Percentiles rank a stretch among this genome's conserved stretches.
Evolutionary conservation across 2,797 vertebrate species (phyloP).

Genomic region (Pseudochromis fuscus): DNA sequence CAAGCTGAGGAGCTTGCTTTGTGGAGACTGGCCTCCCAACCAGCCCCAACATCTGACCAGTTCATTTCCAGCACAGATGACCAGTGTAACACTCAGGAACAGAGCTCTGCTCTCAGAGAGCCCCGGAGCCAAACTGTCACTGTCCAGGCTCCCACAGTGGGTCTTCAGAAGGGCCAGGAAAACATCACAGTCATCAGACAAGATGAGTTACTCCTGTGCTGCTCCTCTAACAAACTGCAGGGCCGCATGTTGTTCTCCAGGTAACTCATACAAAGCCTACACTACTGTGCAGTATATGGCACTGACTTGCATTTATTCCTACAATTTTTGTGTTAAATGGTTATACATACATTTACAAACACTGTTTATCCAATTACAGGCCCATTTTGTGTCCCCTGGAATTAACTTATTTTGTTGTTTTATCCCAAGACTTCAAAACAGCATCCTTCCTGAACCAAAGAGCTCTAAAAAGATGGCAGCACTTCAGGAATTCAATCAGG

Average conservation of each 20-base stretch:
- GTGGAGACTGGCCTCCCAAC: conserved; percentile 78
- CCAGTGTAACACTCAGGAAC: conserved; percentile 19
- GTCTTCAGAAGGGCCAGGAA: conserved; percentile 20
- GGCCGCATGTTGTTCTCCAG: conserved; percentile 74
- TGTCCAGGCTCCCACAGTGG: conserved; percentile 14
- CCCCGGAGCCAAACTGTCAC: background rate
- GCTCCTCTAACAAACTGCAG: conserved; percentile 71
- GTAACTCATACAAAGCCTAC: conserved; percentile 56
- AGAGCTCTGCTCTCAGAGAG: conserved; percentile 11
- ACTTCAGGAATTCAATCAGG: conserved; percentile 35
- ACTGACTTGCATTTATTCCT: background rate
- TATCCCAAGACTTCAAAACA: conserved; percentile 64
- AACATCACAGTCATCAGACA: conserved; percentile 77
- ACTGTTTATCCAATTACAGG: no score
- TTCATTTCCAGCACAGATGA: conserved; percentile 19
- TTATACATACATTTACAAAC: no score
- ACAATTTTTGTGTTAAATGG: background rate
- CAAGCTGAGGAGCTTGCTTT: conserved; percentile 80
- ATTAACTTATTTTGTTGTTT: conserved; percentile 4
- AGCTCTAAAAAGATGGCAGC: conserved; percentile 32
- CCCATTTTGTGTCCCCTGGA: background rate
- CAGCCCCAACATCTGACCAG: conserved; percentile 52
- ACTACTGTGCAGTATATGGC: background rate
- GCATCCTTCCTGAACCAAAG: conserved; percentile 54
- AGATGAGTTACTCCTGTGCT: conserved; percentile 82